phyloP scores from a whole-genome alignment of 2,113 vertebrate species.

The Tiliqua scincoides region DNA sequence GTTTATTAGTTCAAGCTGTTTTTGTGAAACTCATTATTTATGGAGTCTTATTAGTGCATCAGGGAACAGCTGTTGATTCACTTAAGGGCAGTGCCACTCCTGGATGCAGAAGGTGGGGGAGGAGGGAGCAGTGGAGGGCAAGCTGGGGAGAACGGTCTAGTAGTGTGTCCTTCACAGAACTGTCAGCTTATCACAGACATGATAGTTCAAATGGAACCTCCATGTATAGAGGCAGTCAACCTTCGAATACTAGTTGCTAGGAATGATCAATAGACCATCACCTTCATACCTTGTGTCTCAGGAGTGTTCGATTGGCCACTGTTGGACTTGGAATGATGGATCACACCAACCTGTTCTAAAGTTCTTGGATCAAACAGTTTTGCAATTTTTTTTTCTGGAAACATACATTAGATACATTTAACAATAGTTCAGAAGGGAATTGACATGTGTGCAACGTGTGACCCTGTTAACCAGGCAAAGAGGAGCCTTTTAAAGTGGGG shows the following conservation, averaged over 20 bases:
- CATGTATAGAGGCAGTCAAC: not conserved
- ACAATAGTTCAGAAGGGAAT: conserved; percentile 27
- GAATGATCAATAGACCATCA: too few species aligned
- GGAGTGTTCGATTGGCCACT: not conserved
- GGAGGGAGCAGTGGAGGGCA: not conserved
- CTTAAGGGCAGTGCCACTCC: conserved; percentile 13
- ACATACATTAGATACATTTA: not conserved
- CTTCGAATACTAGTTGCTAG: not conserved
- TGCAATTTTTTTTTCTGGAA: not conserved
- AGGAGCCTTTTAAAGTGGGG: conserved; percentile 50
- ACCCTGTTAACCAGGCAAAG: too few species aligned
- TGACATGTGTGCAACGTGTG: conserved; percentile 43
- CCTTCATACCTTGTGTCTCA: not conserved
- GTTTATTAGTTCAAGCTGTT: conserved; percentile 11
- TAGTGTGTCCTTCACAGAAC: not conserved
- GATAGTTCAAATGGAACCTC: not conserved
- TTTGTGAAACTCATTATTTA: not conserved
- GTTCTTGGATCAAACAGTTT: not conserved
- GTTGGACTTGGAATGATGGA: not conserved
- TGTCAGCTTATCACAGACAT: not conserved
- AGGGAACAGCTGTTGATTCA: conserved; percentile 31
- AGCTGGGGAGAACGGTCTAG: not conserved
- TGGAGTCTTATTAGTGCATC: rapidly evolving
- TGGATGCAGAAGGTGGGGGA: not conserved
- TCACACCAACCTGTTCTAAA: not conserved